Conservation (phyloP, 2,888 invertebrate genomes). For the Drosophila antonietae region DNA sequence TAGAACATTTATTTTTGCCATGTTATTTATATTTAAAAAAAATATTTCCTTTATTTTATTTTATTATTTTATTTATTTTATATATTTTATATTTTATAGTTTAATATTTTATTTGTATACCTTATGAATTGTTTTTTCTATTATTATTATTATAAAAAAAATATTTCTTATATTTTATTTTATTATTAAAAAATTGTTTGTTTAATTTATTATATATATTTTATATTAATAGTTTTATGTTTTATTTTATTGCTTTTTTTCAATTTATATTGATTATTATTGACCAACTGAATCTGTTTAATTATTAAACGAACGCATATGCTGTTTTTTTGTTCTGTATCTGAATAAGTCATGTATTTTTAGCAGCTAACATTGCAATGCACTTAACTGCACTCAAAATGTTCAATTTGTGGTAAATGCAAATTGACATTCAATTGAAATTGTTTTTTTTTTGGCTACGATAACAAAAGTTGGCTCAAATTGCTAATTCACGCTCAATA, state of each 20-base stretch:
- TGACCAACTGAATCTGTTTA: neutral
- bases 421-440: slow-evolving; percentile 15
- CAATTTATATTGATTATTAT: neutral
- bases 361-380: slow-evolving; percentile 35
- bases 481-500: neutral
- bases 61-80: too few species aligned
- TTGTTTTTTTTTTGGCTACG: slow-evolving; percentile 3
- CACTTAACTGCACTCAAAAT: slow-evolving; percentile 37
- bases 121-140: too few species aligned
- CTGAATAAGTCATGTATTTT: slow-evolving; percentile 10
- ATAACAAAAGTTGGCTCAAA: slow-evolving; percentile 5
- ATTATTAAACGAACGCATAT: neutral
- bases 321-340: neutral
- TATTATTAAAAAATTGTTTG: too few species aligned
- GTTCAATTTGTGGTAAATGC: slow-evolving; percentile 45
- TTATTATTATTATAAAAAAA: too few species aligned
- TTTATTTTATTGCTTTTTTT: neutral
- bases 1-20: too few species aligned
- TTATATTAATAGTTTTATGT: too few species aligned
- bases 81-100: too few species aligned
- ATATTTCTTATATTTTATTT: too few species aligned
- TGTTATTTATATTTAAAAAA: too few species aligned
- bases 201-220: neutral
- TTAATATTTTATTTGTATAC: too few species aligned
- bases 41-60: too few species aligned